Percentiles rank a stretch among this genome's conserved stretches.
Conservation (phyloP, 1,140 invertebrate genomes). For the Temnothorax nylanderi region DNA sequence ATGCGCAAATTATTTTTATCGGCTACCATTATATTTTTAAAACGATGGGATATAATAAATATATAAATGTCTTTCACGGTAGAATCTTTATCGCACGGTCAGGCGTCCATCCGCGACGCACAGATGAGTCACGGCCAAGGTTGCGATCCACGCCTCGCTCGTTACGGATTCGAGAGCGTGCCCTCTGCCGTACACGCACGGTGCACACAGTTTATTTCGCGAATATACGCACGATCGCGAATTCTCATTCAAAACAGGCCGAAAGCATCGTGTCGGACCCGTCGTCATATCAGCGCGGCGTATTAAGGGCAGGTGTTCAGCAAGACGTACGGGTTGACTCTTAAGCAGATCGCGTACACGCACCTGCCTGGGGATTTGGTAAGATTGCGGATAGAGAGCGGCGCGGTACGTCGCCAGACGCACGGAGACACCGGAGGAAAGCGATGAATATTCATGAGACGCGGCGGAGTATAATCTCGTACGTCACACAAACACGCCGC, state of each 20-base stretch:
- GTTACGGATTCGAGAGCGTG: not conserved
- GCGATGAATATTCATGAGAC: constrained; percentile 45
- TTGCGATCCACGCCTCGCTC: not conserved
- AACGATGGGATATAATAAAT: too few relatives aligned
- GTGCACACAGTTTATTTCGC: not conserved
- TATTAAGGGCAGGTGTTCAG: constrained; percentile 68
- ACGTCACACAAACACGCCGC: not conserved
- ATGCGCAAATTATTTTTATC: too few relatives aligned
- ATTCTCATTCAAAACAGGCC: constrained; percentile 37
- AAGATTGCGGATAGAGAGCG: constrained; percentile 26
- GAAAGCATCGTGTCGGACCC: not conserved
- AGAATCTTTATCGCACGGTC: not conserved
- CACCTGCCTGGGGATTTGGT: constrained; percentile 69
- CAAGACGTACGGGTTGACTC: constrained; percentile 30
- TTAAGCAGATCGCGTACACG: constrained; percentile 4
- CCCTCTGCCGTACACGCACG: not conserved
- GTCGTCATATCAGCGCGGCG: not conserved
- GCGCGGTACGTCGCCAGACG: not conserved
- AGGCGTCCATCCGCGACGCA: not conserved
- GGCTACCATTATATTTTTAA: too few relatives aligned
- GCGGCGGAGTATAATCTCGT: constrained; percentile 10
- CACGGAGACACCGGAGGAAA: not conserved
- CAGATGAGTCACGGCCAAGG: constrained; percentile 23
- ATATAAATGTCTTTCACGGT: not conserved
- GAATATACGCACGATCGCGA: constrained; percentile 4